Base-by-base conservation (phyloP, 1,140 invertebrate species). In the Apis laboriosa region DNA sequence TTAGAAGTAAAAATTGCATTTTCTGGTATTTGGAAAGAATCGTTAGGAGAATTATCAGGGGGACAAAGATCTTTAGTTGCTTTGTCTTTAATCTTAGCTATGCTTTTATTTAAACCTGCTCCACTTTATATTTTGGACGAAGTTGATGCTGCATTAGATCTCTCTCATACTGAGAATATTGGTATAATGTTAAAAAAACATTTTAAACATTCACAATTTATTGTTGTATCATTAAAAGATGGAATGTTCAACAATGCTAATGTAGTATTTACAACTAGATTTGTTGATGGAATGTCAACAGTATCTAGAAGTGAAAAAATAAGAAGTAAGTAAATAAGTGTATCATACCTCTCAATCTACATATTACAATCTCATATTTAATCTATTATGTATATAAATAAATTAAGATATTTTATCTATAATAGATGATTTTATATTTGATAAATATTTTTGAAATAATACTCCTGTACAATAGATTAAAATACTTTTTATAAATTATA, bases 201-300 rank as follows among this genome's bases (percentile, higher is more conserved):
- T 94, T 99, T 99, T 91, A 97, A 96, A 88, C 96, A 97, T 92
- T 99, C 99, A 15, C 98, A 99, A 96, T 99, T 99, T 93, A 98
- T 99, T 88, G 97, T 99, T 81, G 99, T 99, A 0, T 99, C 99
- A 0, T 95, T 99, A 19, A 99, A 99, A 94, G 98, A 99, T 94
- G 99, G 99, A 51, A 99, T 99, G 98, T 99, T 99, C 94, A 99
- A 98, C 92, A 99, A 99, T 95, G 99, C 99, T 0, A 99, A 99
- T 94, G 98, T 99, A 51, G 93, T 99, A 28, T 99, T 98, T 94
- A 97, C 97, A 76, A 99, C 99, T 0, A 96, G 97, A 89, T 99
- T 99, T 93, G 96, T 98, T 43, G 98, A 99, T 94, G 99, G 99
- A 61, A 97, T 98, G 94, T 99, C 99, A 1, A 96, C 96, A 12